Conservation (phyloP, 2,888 invertebrate genomes). For the Stenurella melanura region DNA sequence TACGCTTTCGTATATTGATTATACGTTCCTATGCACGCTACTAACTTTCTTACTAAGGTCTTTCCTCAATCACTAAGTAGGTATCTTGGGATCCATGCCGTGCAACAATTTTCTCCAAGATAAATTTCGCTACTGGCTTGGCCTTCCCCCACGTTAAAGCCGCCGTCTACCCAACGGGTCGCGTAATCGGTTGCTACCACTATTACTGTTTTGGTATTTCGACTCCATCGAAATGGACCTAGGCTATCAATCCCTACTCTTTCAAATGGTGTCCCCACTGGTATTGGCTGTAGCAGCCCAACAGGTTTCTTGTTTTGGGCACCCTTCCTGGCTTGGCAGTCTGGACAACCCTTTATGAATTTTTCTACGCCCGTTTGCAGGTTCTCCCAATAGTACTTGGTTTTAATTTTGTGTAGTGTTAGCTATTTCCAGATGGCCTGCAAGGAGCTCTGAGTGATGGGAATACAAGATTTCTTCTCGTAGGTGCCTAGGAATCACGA, state of each 20-base stretch:
- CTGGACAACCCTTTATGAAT: too few species aligned
- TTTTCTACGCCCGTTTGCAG: too few species aligned
- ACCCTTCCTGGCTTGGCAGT: conserved; percentile 53
- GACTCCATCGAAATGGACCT: too few species aligned
- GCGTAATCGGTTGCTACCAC: too few species aligned
- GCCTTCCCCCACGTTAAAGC: conserved; percentile 55
- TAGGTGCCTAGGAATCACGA: too few species aligned
- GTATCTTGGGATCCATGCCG: conserved; percentile 46
- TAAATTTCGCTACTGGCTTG: conserved; percentile 50
- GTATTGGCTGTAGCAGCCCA: conserved; percentile 51
- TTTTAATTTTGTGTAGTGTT: too few species aligned
- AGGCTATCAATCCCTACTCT: conserved; percentile 48
- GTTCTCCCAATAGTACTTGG: too few species aligned
- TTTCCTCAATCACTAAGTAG: conserved; percentile 43
- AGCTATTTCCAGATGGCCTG: too few species aligned
- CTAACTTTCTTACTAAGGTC: conserved; percentile 49
- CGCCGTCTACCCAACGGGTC: conserved; percentile 51
- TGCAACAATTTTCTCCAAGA: conserved; percentile 50
- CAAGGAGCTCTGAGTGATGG: too few species aligned
- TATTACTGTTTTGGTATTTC: too few species aligned
- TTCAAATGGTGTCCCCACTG: conserved; percentile 42
- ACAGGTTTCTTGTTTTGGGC: conserved; percentile 48
- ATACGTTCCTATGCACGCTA: conserved; percentile 52
- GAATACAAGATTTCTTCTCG: too few species aligned
- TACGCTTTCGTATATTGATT: conserved; percentile 31